Evolutionary conservation across 2,113 vertebrate genomes (phyloP), one percentile per base, ranked within the genome.

Genomic region (Felis chaus): DNA sequence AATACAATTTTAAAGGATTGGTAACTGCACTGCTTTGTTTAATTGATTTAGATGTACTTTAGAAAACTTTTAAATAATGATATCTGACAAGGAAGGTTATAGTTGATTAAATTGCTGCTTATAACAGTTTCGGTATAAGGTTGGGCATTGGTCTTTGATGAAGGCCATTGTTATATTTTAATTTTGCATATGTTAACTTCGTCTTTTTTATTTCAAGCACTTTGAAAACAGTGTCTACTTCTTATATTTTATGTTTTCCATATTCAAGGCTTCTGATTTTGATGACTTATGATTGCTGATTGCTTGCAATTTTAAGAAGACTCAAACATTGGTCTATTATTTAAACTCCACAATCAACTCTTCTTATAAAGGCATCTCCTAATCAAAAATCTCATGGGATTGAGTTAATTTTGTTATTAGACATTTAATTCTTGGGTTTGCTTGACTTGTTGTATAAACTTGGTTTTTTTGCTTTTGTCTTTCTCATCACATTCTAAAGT

Each of bases 301-400:
- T 97, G 74, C 84, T 97, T 95, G 19, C 19, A 96, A 95, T 83
- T 94, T 96, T 66, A 96, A 93, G 61, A 86, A 91, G 82, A 79
- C 14, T 68, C 48, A 82, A 93, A 93, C 36, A 48, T 18, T 89
- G 57, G 7, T 61, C 61, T 83, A 29, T 89, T 89, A 65, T 45
- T 31, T 94, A 89, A 89, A 66, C 36, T 81, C 25, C 18, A 39
- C 63, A 95, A 50, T 93, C 57, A 83, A n/a, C 21, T 65, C 31
- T 66, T 45, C 69, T 95, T 69, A 3, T 81, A 80, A 97, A 94
- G 27, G 9, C 6, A 45, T 66, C 18, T 85, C 48, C 16, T 13
- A 91, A 39, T 95, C 85, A 95, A 41, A 92, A 89, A 73, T 96
- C 78, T 96, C 73, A 85, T 79, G 81, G 48, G 61, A 5, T 65